Conservation (phyloP, 2,888 invertebrate species). For the Kryphioiulus occultus region DNA sequence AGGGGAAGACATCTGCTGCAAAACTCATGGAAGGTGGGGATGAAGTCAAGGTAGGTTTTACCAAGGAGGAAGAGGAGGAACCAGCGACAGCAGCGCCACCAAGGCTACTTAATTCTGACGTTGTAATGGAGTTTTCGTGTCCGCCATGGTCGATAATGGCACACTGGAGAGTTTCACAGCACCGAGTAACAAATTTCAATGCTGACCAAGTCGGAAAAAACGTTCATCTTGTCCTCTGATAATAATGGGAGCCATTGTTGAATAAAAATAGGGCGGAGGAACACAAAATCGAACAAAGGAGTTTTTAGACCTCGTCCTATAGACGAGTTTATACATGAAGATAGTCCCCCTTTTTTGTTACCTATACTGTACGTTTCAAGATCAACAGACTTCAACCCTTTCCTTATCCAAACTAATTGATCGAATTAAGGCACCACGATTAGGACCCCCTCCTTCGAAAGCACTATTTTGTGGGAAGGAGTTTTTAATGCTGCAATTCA, state of each 20-base stretch:
- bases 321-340: too few species aligned
- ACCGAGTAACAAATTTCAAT: slow-evolving; percentile 7
- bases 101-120: neutral
- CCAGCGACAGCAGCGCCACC: slow-evolving; percentile 2
- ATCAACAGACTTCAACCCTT: neutral
- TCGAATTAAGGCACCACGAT: neutral
- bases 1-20: slow-evolving; percentile 7
- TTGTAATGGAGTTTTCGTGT: slow-evolving; percentile 36
- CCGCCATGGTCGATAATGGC: neutral
- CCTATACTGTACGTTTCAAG: neutral
- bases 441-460: neutral
- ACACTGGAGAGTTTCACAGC: neutral
- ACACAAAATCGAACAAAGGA: neutral
- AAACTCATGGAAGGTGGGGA: neutral
- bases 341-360: too few species aligned
- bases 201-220: neutral
- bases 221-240: neutral
- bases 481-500: neutral
- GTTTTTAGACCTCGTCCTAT: neutral
- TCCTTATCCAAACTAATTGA: neutral
- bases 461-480: neutral
- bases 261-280: neutral
- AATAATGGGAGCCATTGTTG: slow-evolving; percentile 17
- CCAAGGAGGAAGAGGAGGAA: neutral
- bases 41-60: slow-evolving; percentile 3